These are phyloP conservation scores for Nanorana parkeri DNA, from an alignment of 2,113 vertebrate genomes.

Conservation along the genomic window DNA sequence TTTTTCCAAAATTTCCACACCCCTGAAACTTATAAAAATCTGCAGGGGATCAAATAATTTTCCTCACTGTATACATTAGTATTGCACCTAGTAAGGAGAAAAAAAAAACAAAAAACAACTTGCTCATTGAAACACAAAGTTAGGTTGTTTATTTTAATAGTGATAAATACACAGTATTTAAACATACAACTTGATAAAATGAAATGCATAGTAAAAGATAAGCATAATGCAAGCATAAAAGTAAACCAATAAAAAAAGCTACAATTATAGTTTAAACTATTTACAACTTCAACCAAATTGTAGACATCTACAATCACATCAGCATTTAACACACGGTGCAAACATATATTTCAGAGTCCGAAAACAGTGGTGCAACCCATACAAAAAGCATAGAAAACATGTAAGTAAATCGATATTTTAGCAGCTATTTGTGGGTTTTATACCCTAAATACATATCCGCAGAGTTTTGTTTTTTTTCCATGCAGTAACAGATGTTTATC, in stretches of 20 bases:
- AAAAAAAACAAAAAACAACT: too few species aligned
- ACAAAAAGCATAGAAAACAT: constrained; percentile 58
- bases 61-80: too few species aligned
- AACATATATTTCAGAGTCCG: constrained; percentile 13
- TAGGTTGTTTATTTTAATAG: constrained; percentile 66
- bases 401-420: constrained; percentile 49
- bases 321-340: constrained; percentile 30
- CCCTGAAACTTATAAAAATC: too few species aligned
- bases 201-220: constrained; percentile 76
- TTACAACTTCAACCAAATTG: constrained; percentile 29
- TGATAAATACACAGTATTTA: constrained; percentile 83
- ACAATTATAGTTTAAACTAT: constrained; percentile 62
- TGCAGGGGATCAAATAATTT: too few species aligned
- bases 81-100: too few species aligned
- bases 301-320: constrained; percentile 4
- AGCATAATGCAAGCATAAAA: constrained; percentile 70
- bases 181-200: constrained; percentile 77
- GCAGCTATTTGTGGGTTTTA: constrained; percentile 44
- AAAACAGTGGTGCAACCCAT: constrained; percentile 51
- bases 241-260: constrained; percentile 69
- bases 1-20: too few species aligned
- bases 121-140: too few species aligned
- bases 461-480: constrained; percentile 17
- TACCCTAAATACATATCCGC: constrained; percentile 44
- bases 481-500: constrained; percentile 48